A percentile compares a stretch with the other conserved stretches of the same genome.
These are phyloP conservation scores for Ispidina picta DNA, from an alignment of 2,797 vertebrate species.

Conservation along the genomic window DNA sequence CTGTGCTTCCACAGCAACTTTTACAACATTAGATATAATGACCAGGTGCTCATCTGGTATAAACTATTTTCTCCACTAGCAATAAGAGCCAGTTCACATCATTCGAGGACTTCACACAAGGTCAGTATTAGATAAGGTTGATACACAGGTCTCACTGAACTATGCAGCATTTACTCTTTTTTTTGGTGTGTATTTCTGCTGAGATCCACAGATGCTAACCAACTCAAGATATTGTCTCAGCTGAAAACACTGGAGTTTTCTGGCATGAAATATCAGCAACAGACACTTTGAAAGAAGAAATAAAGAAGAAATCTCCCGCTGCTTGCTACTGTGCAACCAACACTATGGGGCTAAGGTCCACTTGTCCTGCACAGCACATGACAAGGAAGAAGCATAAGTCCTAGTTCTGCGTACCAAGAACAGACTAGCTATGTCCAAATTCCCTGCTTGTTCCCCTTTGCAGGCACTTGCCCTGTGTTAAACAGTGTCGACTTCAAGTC, in stretches of 20 bases:
- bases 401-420: too few species aligned
- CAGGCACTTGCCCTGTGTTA: accelerated
- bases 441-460: background rate
- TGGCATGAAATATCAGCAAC: background rate
- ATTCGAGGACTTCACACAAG: conserved; percentile 3
- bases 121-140: background rate
- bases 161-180: background rate
- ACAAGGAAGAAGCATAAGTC: accelerated
- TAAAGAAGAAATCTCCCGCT: background rate
- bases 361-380: accelerated
- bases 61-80: conserved; percentile 1
- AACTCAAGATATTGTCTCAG: background rate
- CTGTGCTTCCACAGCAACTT: background rate
- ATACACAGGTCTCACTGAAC: background rate
- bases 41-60: conserved; percentile 18
- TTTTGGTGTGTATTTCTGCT: background rate
- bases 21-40: conserved; percentile 4
- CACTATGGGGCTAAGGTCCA: background rate
- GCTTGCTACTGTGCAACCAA: background rate
- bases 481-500: accelerated
- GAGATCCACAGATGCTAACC: background rate
- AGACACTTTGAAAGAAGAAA: background rate
- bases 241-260: background rate
- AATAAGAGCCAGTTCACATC: background rate
- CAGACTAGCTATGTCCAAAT: background rate